A percentile compares a stretch with the other conserved stretches of the same genome.
These are phyloP conservation scores for Himalopsyche anomala DNA, from an alignment of 2,888 invertebrate species.

Conservation along the genomic window DNA sequence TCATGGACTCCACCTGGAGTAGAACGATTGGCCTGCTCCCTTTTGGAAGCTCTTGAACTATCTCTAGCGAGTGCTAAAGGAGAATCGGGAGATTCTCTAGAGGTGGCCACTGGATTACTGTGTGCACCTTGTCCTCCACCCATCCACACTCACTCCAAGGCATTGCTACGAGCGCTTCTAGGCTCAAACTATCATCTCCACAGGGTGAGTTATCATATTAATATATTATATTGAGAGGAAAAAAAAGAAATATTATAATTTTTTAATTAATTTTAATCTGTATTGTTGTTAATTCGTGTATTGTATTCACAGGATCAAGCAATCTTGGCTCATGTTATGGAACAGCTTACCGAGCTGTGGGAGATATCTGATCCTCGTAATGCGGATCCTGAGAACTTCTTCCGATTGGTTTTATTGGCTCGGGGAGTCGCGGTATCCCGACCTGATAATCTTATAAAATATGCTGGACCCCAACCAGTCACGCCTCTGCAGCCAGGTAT, in stretches of 20 bases:
- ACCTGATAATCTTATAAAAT: slow-evolving; percentile 84
- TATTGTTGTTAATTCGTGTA: slow-evolving; percentile 51
- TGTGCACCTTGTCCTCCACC: slow-evolving; percentile 74
- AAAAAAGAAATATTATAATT: no score
- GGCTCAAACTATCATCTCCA: slow-evolving; percentile 89
- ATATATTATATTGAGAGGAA: neutral
- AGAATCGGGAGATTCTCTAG: slow-evolving; percentile 71
- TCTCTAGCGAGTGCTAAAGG: slow-evolving; percentile 66
- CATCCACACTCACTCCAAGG: slow-evolving; percentile 81
- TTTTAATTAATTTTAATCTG: neutral
- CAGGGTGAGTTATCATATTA: slow-evolving; percentile 77
- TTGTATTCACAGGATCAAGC: slow-evolving; percentile 83
- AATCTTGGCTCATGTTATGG: slow-evolving; percentile 86
- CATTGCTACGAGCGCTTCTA: slow-evolving; percentile 88
- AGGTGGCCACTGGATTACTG: slow-evolving; percentile 72
- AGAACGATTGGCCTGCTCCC: slow-evolving; percentile 74
- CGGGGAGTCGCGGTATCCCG: slow-evolving; percentile 90
- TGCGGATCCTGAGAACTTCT: slow-evolving; percentile 94
- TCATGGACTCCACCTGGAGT: slow-evolving; percentile 73
- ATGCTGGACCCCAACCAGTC: slow-evolving; percentile 72
- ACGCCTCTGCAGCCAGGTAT: slow-evolving; percentile 67
- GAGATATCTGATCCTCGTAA: slow-evolving; percentile 80
- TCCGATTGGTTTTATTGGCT: slow-evolving; percentile 88
- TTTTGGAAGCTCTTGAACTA: slow-evolving; percentile 73
- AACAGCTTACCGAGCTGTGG: slow-evolving; percentile 81